These are phyloP conservation scores for Syngnathus scovelli DNA, from an alignment of 2,113 vertebrate genomes.

Conservation along the genomic window DNA sequence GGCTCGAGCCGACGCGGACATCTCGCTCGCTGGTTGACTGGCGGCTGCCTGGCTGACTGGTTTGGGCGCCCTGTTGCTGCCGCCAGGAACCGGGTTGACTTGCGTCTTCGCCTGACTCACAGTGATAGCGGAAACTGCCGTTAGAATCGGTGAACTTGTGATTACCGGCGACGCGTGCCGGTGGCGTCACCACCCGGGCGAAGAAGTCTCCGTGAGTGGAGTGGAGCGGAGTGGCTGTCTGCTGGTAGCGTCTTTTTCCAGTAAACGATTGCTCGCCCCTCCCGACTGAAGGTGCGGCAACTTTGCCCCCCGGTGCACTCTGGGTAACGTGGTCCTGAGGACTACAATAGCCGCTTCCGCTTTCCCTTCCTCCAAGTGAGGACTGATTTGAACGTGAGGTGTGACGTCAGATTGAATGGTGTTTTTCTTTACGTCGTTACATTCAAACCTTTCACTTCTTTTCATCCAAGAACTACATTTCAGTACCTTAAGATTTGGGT, in stretches of 20 bases:
- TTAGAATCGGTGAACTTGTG: constrained; percentile 21
- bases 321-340: constrained; percentile 64
- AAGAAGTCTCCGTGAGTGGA: constrained; percentile 50
- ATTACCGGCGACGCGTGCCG: constrained; percentile 13
- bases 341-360: constrained; percentile 10
- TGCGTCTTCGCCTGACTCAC: not conserved
- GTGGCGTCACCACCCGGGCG: constrained; percentile 55
- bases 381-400: not conserved
- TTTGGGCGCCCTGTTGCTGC: constrained; percentile 67
- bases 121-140: constrained; percentile 16
- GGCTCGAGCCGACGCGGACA: constrained; percentile 53
- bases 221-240: constrained; percentile 1
- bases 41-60: not conserved
- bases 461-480: no score
- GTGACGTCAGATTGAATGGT: not conserved
- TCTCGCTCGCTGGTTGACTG: constrained; percentile 34
- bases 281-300: constrained; percentile 60
- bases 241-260: constrained; percentile 43
- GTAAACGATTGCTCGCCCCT: constrained; percentile 59
- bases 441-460: not conserved
- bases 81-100: constrained; percentile 32
- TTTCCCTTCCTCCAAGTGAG: not conserved
- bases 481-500: no score
- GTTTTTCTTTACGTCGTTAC: not conserved
- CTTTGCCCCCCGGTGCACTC: constrained; percentile 14